Evolutionary conservation across 2,113 vertebrate species (phyloP), one percentile per base, ranked within the genome.

Genomic region (Percopsis transmontana): DNA sequence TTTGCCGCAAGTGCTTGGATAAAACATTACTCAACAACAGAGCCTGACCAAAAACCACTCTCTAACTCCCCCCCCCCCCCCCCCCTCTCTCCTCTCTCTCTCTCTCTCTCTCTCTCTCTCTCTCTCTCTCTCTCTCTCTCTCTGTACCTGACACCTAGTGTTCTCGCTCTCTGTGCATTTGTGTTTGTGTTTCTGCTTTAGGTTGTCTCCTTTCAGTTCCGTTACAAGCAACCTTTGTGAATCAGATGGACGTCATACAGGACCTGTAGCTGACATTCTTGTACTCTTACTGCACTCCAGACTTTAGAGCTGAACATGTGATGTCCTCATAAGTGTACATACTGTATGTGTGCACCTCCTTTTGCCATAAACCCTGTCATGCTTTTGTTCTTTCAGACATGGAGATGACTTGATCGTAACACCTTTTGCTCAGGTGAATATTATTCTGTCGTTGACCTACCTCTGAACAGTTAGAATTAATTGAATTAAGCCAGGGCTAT

Each of bases 331-430:
- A 33, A 7, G 5, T 33, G 27, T 33, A 33, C 27, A 33, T 33
- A 27, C 27, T 3, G 27, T 27, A 33, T 33, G 8, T 33, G 27
- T 33, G n/a, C n/a, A 33, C 27, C 5, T 33, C 2, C 42, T 12
- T 41, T 45, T 45, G 12, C 4, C 42, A 45, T 45, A 12, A 14
- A 12, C 15, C 42, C 1, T 38, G 24, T 73, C 1, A 53, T 5
- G 44, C 20, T 23, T 68, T 0, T 84, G 9, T 68, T 11, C 72
- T 84, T 80, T 1, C 77, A 99, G 97, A 91, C 97, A 99, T 7
- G 97, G 97, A 10, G 97, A 99, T 70, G 97, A 99, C 94, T 85
- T 99, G 92, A 99, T 99, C 8, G 97, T 99, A 71, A 99, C 97
- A 2, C 97, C 97, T 11, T 99, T 99, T 64, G 97, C 97, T 76